These are phyloP conservation scores for Corythornis cristatus DNA, from an alignment of 2,113 vertebrate species.

Conservation along the genomic window DNA sequence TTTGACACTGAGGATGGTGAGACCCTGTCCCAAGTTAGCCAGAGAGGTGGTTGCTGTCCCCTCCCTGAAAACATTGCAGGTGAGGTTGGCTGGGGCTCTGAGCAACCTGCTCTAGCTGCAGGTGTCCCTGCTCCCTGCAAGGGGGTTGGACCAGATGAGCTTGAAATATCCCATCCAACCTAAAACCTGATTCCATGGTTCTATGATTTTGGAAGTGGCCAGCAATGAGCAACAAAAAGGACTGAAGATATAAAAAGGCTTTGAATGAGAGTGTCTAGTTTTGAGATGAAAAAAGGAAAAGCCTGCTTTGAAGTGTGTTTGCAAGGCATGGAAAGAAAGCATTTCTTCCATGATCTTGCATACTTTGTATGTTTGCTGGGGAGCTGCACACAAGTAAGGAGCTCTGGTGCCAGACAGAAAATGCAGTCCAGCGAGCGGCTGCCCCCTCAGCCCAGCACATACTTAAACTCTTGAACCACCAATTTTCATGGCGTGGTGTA, in stretches of 20 bases:
- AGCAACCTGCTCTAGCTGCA: accelerated
- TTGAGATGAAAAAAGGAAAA: neutral
- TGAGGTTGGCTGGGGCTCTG: neutral
- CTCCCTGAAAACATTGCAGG: neutral
- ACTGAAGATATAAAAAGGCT: neutral
- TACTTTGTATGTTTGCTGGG: accelerated
- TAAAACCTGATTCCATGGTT: neutral
- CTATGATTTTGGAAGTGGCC: neutral
- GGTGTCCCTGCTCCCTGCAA: neutral
- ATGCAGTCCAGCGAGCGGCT: accelerated
- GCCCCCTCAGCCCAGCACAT: neutral
- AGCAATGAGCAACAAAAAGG: neutral
- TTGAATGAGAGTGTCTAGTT: neutral
- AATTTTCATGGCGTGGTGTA: conserved; percentile 10
- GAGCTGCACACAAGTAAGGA: neutral
- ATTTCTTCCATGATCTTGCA: neutral
- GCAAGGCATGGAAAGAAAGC: neutral
- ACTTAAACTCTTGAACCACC: neutral
- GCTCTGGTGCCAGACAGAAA: neutral
- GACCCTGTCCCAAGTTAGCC: neutral
- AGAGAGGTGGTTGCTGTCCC: neutral
- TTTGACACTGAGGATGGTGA: accelerated
- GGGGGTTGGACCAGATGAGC: accelerated
- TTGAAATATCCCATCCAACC: neutral
- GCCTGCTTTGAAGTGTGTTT: neutral